These are phyloP conservation scores for Noctuana brunneofusca DNA, from an alignment of 2,888 invertebrate species.

Conservation along the genomic window DNA sequence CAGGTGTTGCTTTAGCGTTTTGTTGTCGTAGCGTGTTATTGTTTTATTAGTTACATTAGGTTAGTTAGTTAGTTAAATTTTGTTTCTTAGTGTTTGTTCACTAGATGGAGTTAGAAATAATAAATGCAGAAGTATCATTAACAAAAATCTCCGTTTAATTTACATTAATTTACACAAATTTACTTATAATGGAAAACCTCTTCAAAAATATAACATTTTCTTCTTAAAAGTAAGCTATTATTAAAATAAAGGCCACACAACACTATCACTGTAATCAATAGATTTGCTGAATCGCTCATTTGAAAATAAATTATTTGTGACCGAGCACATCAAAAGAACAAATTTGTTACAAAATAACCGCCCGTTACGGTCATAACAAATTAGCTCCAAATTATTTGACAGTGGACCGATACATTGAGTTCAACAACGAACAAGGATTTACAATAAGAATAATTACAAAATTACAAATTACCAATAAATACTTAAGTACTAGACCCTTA, in stretches of 20 bases:
- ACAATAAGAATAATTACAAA: slow-evolving; percentile 66
- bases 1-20: slow-evolving; percentile 3
- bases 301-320: slow-evolving; percentile 34
- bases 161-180: slow-evolving; percentile 82
- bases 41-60: neutral
- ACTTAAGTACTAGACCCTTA: slow-evolving; percentile 69
- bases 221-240: slow-evolving; percentile 57
- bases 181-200: slow-evolving; percentile 69
- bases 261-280: slow-evolving; percentile 30
- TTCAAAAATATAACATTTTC: slow-evolving; percentile 74
- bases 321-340: slow-evolving; percentile 24
- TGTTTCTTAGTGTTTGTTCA: neutral
- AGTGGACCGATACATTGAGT: slow-evolving; percentile 37
- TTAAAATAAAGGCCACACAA: slow-evolving; percentile 43
- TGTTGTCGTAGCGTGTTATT: neutral
- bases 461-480: slow-evolving; percentile 76
- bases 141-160: slow-evolving; percentile 81
- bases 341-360: slow-evolving; percentile 4
- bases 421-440: slow-evolving; percentile 55
- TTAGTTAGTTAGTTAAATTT: neutral
- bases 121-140: slow-evolving; percentile 49
- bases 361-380: slow-evolving; percentile 5
- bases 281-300: slow-evolving; percentile 22
- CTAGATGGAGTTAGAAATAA: slow-evolving; percentile 10
- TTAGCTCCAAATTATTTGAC: slow-evolving; percentile 34